These are phyloP conservation scores for Mercenaria mercenaria DNA, from an alignment of 1,140 invertebrate genomes.

Conservation along the genomic window DNA sequence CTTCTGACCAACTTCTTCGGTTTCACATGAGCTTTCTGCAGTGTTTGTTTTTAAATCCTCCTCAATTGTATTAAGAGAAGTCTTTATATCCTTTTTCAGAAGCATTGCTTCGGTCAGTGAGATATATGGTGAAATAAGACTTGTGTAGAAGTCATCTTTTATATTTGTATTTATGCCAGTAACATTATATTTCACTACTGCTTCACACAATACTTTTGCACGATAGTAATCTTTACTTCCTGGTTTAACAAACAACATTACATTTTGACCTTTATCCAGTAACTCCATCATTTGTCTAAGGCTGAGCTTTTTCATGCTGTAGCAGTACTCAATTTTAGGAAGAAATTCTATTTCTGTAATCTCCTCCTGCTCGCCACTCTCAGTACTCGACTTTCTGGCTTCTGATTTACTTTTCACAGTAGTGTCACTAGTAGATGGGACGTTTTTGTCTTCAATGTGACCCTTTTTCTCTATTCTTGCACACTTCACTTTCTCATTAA, in stretches of 20 bases:
- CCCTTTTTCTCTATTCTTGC: neutral
- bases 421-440: neutral
- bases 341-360: neutral
- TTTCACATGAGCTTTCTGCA: neutral
- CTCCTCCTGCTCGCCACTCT: neutral
- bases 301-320: slow-evolving; percentile 33
- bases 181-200: neutral
- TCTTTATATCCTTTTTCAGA: neutral
- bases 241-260: neutral
- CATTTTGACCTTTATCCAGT: slow-evolving; percentile 5
- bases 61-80: neutral
- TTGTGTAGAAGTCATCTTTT: neutral
- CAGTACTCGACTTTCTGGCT: neutral
- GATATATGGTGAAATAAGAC: slow-evolving; percentile 20
- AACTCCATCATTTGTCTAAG: slow-evolving; percentile 22
- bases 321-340: neutral
- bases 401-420: neutral
- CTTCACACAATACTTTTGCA: neutral
- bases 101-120: neutral
- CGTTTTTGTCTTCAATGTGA: neutral
- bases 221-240: neutral
- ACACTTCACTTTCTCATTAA: neutral
- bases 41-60: neutral
- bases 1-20: neutral
- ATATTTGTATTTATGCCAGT: neutral